Evolutionary conservation across 2,888 invertebrate species (phyloP), one percentile per base, ranked within the genome.

Genomic region (Anaspis maculata): DNA sequence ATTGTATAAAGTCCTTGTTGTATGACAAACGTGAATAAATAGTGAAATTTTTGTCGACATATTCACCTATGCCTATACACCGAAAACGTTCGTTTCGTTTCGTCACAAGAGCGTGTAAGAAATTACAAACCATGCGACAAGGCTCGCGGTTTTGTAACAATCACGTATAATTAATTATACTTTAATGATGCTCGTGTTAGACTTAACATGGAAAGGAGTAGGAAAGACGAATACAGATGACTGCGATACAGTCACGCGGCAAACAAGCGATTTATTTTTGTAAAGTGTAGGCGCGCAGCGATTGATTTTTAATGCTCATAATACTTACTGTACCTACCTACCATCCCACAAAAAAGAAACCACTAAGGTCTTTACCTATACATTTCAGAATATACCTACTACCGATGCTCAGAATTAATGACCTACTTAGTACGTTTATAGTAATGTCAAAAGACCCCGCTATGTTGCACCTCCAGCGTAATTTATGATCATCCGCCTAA

Each of bases 141-240:
- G 50, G 44, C 46, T 47, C 39, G 35, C 39, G 51, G 53, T 51
- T 53, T 49, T 52, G 53, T 54, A 51, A 52, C 52, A 56, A 53
- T 56, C 53, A 49, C 50, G 46, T 48, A 47, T 52, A 55, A 56
- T 56, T 56, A 56, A 56, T 56, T 55, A 55, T 50, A 42, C 43
- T 51, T 53, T 55, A 55, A 56, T 55, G 54, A 53, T 51, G 51
- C 49, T 49, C 33, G 37, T 30, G 37, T 37, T 37, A 13, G 33
- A 29, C 26, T 25, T 14, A 37, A 37, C 37, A 37, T 28, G 30
- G 32, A 32, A 32, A 37, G 25, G 37, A 37, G 37, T 10, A 25
- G 26, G 9, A 31, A 15, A 37, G 32, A 33, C 25, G 32, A 32
- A 37, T 28, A 27, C 37, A 30, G 35, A 32, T 30, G 30, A 14